A percentile compares a stretch with the other conserved stretches of the same genome.
phyloP scores from a whole-genome alignment of 2,888 invertebrate species.

The Muschampia plurimacula region DNA sequence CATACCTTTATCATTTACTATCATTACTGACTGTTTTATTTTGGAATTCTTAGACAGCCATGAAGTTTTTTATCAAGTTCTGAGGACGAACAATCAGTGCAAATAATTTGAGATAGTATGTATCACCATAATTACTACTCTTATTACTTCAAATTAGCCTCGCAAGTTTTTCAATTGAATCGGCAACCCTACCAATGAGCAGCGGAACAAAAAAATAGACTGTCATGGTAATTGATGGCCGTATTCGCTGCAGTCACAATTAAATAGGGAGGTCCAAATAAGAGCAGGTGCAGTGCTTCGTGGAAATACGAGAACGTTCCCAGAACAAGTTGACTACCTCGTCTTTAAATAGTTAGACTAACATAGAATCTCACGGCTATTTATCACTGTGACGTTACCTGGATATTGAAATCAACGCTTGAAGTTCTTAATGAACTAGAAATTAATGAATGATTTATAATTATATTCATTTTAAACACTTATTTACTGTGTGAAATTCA shows the following conservation, averaged over 20 bases:
- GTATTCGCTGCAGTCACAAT: constrained; percentile 65
- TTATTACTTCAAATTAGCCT: background rate
- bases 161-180: background rate
- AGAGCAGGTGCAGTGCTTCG: constrained; percentile 71
- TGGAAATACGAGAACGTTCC: constrained; percentile 69
- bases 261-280: constrained; percentile 64
- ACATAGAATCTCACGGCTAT: constrained; percentile 52
- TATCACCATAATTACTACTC: no score
- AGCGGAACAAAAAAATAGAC: constrained; percentile 53
- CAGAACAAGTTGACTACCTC: constrained; percentile 63
- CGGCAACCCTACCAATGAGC: constrained; percentile 40
- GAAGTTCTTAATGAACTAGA: constrained; percentile 19
- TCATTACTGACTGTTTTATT: no score
- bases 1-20: no score
- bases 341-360: constrained; percentile 47
- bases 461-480: background rate
- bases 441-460: background rate
- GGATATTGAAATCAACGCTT: constrained; percentile 47
- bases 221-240: constrained; percentile 71
- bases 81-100: no score
- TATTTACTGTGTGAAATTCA: no score
- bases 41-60: no score
- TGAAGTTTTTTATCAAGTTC: no score
- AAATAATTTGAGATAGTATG: no score
- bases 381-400: constrained; percentile 61